phyloP scores from a whole-genome alignment of 2,113 vertebrate genomes.

The Anguilla rostrata region DNA sequence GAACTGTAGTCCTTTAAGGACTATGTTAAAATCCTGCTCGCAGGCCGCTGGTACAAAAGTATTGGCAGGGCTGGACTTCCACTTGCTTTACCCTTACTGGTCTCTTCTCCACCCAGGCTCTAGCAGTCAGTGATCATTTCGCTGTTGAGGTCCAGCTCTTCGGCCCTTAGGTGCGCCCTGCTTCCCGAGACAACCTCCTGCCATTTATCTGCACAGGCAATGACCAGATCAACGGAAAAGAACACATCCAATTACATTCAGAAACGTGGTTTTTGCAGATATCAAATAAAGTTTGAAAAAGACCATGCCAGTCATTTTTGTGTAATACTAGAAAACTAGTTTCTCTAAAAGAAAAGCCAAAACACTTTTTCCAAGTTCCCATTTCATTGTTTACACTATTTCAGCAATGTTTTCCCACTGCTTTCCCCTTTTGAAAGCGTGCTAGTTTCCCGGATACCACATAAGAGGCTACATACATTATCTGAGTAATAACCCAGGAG shows the following conservation, averaged over 20 bases:
- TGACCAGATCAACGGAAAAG: background rate
- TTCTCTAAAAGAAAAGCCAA: background rate
- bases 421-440: too few species aligned
- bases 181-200: background rate
- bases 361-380: background rate
- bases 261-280: background rate
- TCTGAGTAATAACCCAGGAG: background rate
- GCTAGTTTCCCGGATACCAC: too few species aligned
- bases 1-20: too few species aligned
- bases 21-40: too few species aligned
- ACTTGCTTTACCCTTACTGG: too few species aligned
- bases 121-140: constrained; percentile 88
- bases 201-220: background rate
- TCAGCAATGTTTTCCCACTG: too few species aligned
- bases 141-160: constrained; percentile 82
- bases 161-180: background rate
- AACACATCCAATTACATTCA: background rate
- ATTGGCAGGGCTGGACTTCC: background rate
- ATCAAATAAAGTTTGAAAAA: background rate
- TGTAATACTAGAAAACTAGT: background rate
- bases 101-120: constrained; percentile 65
- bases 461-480: background rate
- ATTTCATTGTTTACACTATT: too few species aligned
- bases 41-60: too few species aligned
- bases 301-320: background rate